phyloP scores from a whole-genome alignment of 2,888 invertebrate species.

The Aplocera efformata region DNA sequence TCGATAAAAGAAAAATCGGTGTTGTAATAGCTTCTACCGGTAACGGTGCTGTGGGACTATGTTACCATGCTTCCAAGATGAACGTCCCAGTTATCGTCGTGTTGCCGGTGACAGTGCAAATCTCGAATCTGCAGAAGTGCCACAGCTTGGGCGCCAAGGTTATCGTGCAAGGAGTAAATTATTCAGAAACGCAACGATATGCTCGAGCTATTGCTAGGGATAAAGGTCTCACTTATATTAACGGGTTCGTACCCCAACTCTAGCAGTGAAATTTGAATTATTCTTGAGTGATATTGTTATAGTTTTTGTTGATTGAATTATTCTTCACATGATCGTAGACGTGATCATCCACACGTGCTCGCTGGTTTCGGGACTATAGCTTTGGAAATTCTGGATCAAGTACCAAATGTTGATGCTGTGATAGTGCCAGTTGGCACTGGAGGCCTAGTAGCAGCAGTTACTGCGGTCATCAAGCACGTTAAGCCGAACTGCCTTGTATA shows the following conservation, averaged over 20 bases:
- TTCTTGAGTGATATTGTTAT: neutral
- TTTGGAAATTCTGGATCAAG: conserved; percentile 93
- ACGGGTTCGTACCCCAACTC: conserved; percentile 67
- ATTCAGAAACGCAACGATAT: conserved; percentile 80
- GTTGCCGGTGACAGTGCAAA: conserved; percentile 83
- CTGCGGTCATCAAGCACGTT: conserved; percentile 90
- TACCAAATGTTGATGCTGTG: conserved; percentile 91
- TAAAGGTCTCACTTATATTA: conserved; percentile 82
- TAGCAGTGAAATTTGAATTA: neutral
- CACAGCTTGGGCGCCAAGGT: conserved; percentile 83
- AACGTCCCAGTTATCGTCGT: conserved; percentile 83
- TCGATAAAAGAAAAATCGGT: conserved; percentile 81
- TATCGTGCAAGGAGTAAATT: conserved; percentile 81
- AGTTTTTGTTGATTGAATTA: too few species aligned
- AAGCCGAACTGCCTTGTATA: conserved; percentile 90
- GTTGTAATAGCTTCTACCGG: conserved; percentile 86
- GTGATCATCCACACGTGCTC: conserved; percentile 95
- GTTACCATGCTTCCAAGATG: conserved; percentile 82
- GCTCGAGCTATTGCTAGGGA: conserved; percentile 82
- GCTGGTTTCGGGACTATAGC: conserved; percentile 96
- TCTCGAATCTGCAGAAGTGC: conserved; percentile 84
- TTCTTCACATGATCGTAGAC: too few species aligned
- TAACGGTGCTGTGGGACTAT: conserved; percentile 85
- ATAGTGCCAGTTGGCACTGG: conserved; percentile 95
- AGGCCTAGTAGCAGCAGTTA: conserved; percentile 92